Conservation (phyloP, 2,113 vertebrate species). For the Etheostoma spectabile region DNA sequence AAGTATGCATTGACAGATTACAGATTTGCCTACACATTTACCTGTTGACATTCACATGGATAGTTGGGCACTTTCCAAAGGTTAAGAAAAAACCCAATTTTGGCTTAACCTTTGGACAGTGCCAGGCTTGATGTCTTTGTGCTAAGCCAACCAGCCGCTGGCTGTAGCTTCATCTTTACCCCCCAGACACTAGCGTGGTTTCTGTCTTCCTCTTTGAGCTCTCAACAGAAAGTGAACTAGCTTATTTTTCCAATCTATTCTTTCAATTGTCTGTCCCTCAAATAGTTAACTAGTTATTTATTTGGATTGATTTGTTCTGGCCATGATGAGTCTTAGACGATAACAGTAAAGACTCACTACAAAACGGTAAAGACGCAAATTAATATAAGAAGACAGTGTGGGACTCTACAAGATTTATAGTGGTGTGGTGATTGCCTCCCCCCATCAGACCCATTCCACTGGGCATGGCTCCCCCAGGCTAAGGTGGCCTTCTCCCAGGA, state of each 20-base stretch:
- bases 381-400: background rate
- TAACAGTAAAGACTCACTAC: no score
- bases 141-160: background rate
- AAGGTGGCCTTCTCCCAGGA: conserved; percentile 97
- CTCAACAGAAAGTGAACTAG: background rate
- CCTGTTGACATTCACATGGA: no score
- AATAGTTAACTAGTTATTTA: background rate
- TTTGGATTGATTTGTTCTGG: background rate
- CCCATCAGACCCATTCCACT: conserved; percentile 93
- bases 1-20: no score
- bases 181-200: background rate
- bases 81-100: no score
- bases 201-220: background rate
- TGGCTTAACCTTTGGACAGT: background rate
- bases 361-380: background rate
- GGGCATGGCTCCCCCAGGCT: conserved; percentile 97
- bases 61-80: no score
- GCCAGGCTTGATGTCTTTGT: background rate
- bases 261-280: background rate
- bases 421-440: background rate
- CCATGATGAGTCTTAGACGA: no score
- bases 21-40: no score
- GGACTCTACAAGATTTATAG: background rate
- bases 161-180: background rate
- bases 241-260: background rate